Conservation (phyloP, 2,113 vertebrate species). For the Melanotaenia duboulayi region DNA sequence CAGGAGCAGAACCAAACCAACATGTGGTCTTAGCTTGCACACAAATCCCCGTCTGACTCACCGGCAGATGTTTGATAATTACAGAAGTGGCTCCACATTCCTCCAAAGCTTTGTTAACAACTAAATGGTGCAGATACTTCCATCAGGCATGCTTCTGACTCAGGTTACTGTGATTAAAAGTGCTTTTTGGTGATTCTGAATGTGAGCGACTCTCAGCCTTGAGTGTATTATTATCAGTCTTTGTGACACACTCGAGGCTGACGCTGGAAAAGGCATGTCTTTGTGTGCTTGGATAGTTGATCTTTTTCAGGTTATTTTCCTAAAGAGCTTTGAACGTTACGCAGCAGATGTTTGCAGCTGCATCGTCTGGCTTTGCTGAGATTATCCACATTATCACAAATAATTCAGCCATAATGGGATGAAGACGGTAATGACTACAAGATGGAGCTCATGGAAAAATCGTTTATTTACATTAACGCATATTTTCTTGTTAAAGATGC, state of each 20-base stretch:
- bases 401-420: conserved; percentile 4
- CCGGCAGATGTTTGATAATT: too few species aligned
- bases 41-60: too few species aligned
- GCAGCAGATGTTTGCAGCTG: conserved; percentile 7
- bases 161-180: conserved; percentile 16
- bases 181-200: background rate
- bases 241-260: conserved; percentile 28
- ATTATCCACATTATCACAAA: background rate
- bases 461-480: conserved; percentile 3
- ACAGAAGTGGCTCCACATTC: too few species aligned
- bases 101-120: too few species aligned
- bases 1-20: too few species aligned
- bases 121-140: too few species aligned
- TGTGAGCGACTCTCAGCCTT: conserved; percentile 14
- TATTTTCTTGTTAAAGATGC: conserved; percentile 11
- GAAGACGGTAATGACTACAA: conserved; percentile 6
- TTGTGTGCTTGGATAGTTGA: background rate
- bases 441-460: background rate
- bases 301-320: conserved; percentile 19
- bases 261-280: conserved; percentile 26
- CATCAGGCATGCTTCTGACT: too few species aligned
- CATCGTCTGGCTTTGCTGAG: background rate
- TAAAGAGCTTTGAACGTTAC: background rate
- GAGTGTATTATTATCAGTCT: background rate
- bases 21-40: too few species aligned